phyloP scores from a whole-genome alignment of 2,888 invertebrate genomes.

The Philonicus albiceps region DNA sequence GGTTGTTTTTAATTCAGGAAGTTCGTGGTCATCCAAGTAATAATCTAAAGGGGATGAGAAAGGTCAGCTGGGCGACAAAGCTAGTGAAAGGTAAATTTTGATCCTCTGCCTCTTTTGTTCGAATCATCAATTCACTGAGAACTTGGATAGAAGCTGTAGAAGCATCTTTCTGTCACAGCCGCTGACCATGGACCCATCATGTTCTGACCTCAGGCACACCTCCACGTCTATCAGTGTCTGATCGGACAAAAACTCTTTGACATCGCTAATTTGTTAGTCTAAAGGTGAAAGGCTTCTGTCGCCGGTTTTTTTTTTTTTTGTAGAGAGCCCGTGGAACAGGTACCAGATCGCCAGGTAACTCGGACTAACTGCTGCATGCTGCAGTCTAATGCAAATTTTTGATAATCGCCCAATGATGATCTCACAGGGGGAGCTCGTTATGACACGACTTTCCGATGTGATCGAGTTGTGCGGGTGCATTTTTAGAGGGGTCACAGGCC shows the following conservation, averaged over 20 bases:
- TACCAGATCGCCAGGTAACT: neutral
- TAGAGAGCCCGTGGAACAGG: neutral
- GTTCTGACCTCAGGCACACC: neutral
- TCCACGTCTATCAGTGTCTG: neutral
- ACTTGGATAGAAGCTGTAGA: neutral
- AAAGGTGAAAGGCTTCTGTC: neutral
- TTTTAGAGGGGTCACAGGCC: neutral
- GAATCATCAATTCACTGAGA: neutral
- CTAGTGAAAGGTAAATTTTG: neutral
- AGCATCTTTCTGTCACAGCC: neutral
- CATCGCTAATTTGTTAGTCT: neutral
- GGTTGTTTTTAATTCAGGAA: neutral
- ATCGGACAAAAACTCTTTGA: neutral
- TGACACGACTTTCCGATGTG: slow-evolving; percentile 5
- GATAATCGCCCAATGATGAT: neutral
- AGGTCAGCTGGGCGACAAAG: neutral
- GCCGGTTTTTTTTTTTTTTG: neutral
- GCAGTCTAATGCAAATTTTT: slow-evolving; percentile 11
- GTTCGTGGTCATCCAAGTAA: neutral
- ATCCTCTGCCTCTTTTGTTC: neutral
- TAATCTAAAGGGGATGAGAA: neutral
- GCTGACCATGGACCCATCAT: neutral
- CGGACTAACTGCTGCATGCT: neutral
- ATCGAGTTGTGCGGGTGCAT: neutral
- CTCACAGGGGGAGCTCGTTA: neutral